These are phyloP conservation scores for Lepidurus packardi DNA, from an alignment of 1,140 invertebrate species.

Conservation along the genomic window DNA sequence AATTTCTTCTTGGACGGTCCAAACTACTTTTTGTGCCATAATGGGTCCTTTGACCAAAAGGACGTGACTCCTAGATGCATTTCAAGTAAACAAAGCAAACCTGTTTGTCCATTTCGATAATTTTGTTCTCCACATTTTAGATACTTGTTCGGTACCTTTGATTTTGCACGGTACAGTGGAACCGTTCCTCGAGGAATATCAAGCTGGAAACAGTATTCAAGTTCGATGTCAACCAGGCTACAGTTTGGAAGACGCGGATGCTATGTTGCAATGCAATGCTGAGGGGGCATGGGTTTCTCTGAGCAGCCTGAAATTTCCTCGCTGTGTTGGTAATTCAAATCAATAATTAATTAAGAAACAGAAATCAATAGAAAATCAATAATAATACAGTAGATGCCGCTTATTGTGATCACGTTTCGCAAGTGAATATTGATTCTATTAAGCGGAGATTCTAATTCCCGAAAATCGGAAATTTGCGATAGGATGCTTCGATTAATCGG, in stretches of 20 bases:
- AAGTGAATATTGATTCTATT: no score
- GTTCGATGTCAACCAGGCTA: not conserved
- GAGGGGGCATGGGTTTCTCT: constrained; percentile 5
- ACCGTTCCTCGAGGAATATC: not conserved
- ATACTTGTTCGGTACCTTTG: not conserved
- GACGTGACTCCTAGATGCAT: not conserved
- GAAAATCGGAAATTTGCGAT: no score
- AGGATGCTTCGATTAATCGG: no score
- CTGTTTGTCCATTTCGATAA: not conserved
- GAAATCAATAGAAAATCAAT: no score
- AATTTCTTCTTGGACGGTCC: not conserved
- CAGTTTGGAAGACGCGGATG: not conserved
- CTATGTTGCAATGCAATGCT: not conserved
- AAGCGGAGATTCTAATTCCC: no score
- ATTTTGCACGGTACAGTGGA: not conserved
- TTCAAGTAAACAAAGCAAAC: not conserved
- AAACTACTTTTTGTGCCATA: constrained; percentile 9
- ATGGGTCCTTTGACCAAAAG: not conserved
- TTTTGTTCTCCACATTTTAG: not conserved
- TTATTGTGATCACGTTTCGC: no score
- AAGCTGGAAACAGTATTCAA: not conserved
- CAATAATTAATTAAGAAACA: not conserved
- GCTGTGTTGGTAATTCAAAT: not conserved
- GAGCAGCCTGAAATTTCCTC: not conserved
- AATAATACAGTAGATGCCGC: no score